phyloP scores from a whole-genome alignment of 2,888 invertebrate genomes.

The Lapara coniferarum region DNA sequence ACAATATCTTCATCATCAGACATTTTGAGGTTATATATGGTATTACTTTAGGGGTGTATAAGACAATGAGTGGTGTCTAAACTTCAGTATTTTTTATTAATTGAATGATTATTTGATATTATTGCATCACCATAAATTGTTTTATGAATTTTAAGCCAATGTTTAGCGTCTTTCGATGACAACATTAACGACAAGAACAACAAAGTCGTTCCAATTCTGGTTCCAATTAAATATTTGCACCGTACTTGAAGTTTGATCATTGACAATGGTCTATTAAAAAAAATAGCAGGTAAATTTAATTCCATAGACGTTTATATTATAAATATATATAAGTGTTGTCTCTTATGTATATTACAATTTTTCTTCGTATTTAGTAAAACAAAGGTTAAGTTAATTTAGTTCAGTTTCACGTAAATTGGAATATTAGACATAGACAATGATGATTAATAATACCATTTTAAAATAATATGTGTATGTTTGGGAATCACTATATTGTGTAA shows the following conservation, averaged over 20 bases:
- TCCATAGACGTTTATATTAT: too few relatives aligned
- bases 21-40: slow-evolving; percentile 82
- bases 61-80: too few relatives aligned
- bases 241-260: too few relatives aligned
- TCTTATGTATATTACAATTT: too few relatives aligned
- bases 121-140: neutral
- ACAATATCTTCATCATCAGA: slow-evolving; percentile 93
- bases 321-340: too few relatives aligned
- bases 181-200: neutral
- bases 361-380: too few relatives aligned
- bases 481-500: too few relatives aligned
- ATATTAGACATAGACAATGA: neutral
- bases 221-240: too few relatives aligned
- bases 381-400: neutral
- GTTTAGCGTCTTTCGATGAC: neutral
- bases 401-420: neutral
- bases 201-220: neutral
- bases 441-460: neutral
- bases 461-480: too few relatives aligned
- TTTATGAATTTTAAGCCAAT: neutral
- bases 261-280: too few relatives aligned
- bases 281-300: too few relatives aligned
- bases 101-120: neutral
- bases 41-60: too few relatives aligned
- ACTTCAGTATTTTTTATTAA: neutral